Evolutionary conservation across 2,113 vertebrate species (phyloP).

Genomic region (Alectura lathami): DNA sequence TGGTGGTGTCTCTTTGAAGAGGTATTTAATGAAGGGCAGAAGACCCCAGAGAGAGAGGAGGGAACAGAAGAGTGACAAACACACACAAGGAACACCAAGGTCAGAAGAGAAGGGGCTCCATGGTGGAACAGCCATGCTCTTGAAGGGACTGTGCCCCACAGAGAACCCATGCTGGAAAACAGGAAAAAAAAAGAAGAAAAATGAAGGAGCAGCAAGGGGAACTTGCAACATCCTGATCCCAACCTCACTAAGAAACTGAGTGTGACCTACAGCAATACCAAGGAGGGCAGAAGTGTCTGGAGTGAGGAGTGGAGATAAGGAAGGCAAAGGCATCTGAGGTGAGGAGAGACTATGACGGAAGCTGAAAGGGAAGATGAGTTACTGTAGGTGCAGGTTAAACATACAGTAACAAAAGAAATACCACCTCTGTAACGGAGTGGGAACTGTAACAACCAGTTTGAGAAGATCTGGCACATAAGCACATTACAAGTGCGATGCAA

Average conservation of each 20-base stretch:
- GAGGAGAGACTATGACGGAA: no score
- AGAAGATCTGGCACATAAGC: not conserved
- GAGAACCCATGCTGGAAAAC: not conserved
- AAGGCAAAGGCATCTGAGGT: no score
- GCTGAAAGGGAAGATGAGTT: no score
- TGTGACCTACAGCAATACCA: not conserved
- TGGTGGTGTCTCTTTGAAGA: not conserved
- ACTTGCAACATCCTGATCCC: not conserved
- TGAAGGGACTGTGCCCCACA: not conserved
- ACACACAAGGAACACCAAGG: not conserved
- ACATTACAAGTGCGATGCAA: rapidly evolving
- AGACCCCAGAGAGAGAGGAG: not conserved
- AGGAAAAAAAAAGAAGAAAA: not conserved
- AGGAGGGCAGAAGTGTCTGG: not conserved
- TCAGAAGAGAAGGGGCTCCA: not conserved
- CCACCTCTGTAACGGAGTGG: no score
- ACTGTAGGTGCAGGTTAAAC: not conserved
- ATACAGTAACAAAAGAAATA: no score
- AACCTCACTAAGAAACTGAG: not conserved
- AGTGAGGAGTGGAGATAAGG: not conserved
- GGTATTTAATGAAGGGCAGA: not conserved
- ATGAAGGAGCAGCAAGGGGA: not conserved
- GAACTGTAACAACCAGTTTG: not conserved
- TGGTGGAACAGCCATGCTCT: not conserved
- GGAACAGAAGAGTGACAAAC: not conserved